Percentiles rank a stretch among this genome's conserved stretches.
Conservation (phyloP, 2,888 invertebrate genomes). For the Dasysyrphus tricinctus region DNA sequence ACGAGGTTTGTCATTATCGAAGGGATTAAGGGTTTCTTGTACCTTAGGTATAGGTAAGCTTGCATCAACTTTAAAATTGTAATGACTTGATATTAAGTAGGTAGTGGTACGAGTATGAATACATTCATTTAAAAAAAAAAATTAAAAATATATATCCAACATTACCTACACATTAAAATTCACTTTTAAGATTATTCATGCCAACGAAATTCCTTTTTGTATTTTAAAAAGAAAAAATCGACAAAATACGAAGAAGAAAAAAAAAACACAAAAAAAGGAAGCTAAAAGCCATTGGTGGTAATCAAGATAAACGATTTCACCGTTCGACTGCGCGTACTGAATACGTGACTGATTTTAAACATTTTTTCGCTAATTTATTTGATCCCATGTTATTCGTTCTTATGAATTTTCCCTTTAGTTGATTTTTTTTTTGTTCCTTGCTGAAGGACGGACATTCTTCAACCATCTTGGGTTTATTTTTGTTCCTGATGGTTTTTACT, state of each 20-base stretch:
- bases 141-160: background rate
- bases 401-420: conserved; percentile 47
- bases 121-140: too few relatives aligned
- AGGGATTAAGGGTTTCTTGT: too few relatives aligned
- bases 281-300: conserved; percentile 35
- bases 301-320: conserved; percentile 66
- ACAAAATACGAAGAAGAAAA: background rate
- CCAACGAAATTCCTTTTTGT: conserved; percentile 15
- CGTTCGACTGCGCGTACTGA: conserved; percentile 35
- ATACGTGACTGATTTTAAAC: conserved; percentile 66
- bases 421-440: background rate
- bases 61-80: too few relatives aligned
- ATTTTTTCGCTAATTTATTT: conserved; percentile 60
- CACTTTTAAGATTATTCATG: conserved; percentile 3
- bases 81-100: too few relatives aligned
- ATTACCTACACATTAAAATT: background rate
- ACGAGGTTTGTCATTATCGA: too few relatives aligned
- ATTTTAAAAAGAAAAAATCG: background rate
- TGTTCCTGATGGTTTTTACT: conserved; percentile 35
- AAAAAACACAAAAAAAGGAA: conserved; percentile 18
- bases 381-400: conserved; percentile 44
- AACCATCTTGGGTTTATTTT: conserved; percentile 45
- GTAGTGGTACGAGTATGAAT: too few relatives aligned
- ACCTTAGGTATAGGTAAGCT: too few relatives aligned
- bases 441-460: conserved; percentile 28